A percentile compares a stretch with the other conserved stretches of the same genome.
Conservation (phyloP, 1,140 invertebrate genomes). For the Hyposmocoma kahamanoa region DNA sequence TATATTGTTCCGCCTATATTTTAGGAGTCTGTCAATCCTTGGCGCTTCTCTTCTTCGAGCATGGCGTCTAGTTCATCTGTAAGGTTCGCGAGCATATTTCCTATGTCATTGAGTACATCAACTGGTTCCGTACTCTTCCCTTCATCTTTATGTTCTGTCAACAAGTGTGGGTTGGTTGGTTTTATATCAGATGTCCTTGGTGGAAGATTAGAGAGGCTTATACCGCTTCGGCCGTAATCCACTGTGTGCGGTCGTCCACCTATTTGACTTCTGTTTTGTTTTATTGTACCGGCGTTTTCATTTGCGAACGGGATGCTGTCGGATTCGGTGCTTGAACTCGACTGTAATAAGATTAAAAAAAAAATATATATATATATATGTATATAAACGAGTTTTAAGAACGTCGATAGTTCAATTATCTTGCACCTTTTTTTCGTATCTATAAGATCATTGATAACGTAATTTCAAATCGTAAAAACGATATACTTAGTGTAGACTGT, state of each 20-base stretch:
- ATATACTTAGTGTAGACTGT: no score
- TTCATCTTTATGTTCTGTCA: slow-evolving; percentile 48
- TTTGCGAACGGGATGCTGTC: slow-evolving; percentile 98
- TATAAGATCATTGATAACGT: no score
- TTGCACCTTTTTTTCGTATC: no score
- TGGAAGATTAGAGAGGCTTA: slow-evolving; percentile 41
- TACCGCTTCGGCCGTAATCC: slow-evolving; percentile 54
- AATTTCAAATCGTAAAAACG: no score
- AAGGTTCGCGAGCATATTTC: slow-evolving; percentile 95
- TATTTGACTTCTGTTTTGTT: slow-evolving; percentile 75
- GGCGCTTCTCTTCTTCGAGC: slow-evolving; percentile 92
- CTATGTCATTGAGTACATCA: slow-evolving; percentile 96
- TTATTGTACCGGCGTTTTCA: slow-evolving; percentile 98
- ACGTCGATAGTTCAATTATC: no score
- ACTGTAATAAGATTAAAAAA: slow-evolving; percentile 83
- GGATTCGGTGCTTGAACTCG: slow-evolving; percentile 95
- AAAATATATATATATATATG: no score
- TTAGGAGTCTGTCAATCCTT: slow-evolving; percentile 80
- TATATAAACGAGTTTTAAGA: no score
- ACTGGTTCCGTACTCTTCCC: slow-evolving; percentile 80
- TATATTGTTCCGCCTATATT: slow-evolving; percentile 13
- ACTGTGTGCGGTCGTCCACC: slow-evolving; percentile 65
- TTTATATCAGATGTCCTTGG: slow-evolving; percentile 56
- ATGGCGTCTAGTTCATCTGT: slow-evolving; percentile 96
- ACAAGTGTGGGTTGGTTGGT: slow-evolving; percentile 46